A percentile compares a stretch with the other conserved stretches of the same genome.
Conservation (phyloP, 1,140 invertebrate species). For the Lamellibrachia luymesi region DNA sequence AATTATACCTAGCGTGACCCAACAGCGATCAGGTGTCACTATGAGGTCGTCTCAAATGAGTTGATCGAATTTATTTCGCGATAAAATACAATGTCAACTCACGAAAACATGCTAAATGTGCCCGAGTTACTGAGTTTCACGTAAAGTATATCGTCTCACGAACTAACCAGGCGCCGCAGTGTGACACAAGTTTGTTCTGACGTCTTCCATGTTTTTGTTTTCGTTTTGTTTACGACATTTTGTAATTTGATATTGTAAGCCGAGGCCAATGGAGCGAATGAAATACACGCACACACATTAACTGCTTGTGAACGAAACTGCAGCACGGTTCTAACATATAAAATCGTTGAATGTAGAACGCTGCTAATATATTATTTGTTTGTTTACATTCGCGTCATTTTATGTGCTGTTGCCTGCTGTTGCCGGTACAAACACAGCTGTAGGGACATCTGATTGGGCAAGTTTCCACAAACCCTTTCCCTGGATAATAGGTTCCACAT, state of each 20-base stretch:
- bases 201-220: neutral
- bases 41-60: neutral
- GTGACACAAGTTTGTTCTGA: neutral
- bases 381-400: neutral
- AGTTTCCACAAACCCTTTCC: neutral
- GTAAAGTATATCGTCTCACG: neutral
- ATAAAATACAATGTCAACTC: neutral
- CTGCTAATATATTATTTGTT: neutral
- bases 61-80: neutral
- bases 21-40: neutral
- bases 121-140: neutral
- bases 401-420: neutral
- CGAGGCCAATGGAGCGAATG: neutral
- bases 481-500: neutral
- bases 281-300: neutral
- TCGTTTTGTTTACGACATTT: neutral
- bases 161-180: neutral
- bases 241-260: neutral
- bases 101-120: neutral
- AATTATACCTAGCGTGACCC: neutral
- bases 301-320: neutral
- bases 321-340: neutral
- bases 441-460: neutral
- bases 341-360: neutral
- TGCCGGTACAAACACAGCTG: neutral